Conservation (phyloP, 2,797 vertebrate species). For the Sebastes matsubarae region DNA sequence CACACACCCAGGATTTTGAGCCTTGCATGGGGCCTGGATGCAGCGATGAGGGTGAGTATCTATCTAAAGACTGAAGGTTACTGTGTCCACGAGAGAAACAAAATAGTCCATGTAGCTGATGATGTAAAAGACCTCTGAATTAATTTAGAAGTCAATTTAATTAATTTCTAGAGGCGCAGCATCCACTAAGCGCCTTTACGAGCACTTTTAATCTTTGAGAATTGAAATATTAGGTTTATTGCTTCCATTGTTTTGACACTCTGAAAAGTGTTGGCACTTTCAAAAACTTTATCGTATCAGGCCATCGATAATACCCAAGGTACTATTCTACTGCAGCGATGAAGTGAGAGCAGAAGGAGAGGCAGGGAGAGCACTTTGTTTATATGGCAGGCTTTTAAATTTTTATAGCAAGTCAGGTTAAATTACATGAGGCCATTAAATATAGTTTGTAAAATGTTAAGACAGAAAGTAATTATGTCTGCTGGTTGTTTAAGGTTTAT, state of each 20-base stretch:
- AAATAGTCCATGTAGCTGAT: background rate
- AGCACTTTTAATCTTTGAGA: conserved; percentile 9
- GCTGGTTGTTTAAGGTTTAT: background rate
- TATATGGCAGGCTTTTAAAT: conserved; percentile 31
- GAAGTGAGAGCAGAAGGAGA: conserved; percentile 13
- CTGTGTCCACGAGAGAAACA: background rate
- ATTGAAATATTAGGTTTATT: conserved; percentile 10
- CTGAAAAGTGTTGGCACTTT: conserved; percentile 43
- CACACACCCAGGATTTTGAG: conserved; percentile 98
- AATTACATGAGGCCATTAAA: conserved; percentile 14
- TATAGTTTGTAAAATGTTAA: conserved; percentile 23
- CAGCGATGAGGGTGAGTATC: conserved; percentile 91
- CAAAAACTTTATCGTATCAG: conserved; percentile 31
- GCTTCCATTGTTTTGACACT: conserved; percentile 14
- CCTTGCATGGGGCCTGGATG: conserved; percentile 99
- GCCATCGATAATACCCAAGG: conserved; percentile 17
- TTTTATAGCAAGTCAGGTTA: background rate
- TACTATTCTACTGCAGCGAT: conserved; percentile 25
- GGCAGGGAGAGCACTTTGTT: conserved; percentile 21
- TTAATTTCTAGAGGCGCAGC: background rate
- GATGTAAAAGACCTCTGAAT: background rate
- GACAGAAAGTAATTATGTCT: background rate
- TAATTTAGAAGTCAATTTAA: background rate
- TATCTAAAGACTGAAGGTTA: background rate
- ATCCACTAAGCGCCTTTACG: background rate